phyloP scores from a whole-genome alignment of 1,140 invertebrate species.

The Himalopsyche phryganea region DNA sequence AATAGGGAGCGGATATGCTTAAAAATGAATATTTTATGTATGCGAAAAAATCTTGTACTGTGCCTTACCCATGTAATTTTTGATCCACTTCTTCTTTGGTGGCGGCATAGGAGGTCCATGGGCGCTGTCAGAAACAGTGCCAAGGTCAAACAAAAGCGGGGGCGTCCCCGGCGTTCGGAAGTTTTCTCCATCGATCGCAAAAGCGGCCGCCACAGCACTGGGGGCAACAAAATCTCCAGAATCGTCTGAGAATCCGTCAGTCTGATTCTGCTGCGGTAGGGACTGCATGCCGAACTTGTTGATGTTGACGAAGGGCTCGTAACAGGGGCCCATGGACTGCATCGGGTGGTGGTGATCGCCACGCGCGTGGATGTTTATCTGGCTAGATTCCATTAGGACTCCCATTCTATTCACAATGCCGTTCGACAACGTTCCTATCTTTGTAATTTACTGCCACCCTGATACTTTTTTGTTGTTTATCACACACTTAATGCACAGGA shows the following conservation, averaged over 20 bases:
- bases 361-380: conserved; percentile 24
- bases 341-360: conserved; percentile 15
- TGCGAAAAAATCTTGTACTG: no score
- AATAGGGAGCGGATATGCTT: no score
- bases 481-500: no score
- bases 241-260: no score
- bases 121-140: no score
- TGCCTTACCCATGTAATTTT: conserved; percentile 61
- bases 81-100: conserved; percentile 72
- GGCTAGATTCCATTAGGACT: conserved; percentile 33
- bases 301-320: background rate
- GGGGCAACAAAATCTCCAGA: no score
- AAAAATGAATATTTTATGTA: no score
- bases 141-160: background rate
- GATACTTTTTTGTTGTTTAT: no score
- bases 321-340: background rate
- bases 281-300: background rate
- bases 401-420: conserved; percentile 23
- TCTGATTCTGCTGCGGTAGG: conserved; percentile 4
- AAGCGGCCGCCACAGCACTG: background rate
- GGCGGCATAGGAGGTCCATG: conserved; percentile 46
- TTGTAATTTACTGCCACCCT: no score
- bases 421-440: no score
- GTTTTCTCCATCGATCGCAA: background rate
- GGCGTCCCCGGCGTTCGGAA: background rate